Base-by-base conservation (phyloP, 2,113 vertebrate species). In the Chloebia gouldiae region DNA sequence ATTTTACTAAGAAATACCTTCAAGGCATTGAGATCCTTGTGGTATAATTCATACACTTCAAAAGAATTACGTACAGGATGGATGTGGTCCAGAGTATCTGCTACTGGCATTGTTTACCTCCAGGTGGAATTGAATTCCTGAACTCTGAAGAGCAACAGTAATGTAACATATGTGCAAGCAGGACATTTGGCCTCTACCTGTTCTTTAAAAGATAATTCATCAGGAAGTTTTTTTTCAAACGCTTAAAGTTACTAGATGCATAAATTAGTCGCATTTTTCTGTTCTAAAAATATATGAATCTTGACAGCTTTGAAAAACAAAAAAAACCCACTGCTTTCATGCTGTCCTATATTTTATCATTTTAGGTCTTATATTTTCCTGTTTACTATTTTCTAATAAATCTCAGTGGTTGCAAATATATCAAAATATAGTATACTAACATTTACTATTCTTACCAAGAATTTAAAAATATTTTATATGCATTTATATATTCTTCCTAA, bases 121-220 rank as follows among this genome's bases (percentile, higher is more conserved):
- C 64, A 86, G 69, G 78, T 90, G 84, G 73, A 91, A 96, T 54
- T 84, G 30, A 95, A 95, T 97, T 95, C 90, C 92, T 90, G 51
- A 86, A 80, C 73, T 90, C 66, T 75, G n/a, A 92, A 71, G 40
- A 92, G 49, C 60, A 91, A 44, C 17, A 42, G 30, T 42, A 93
- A 73, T 50, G 42, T 30, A 92, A 85, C 21, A 82, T 68, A 87
- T 28, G 45, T 88, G 51, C 78, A 91, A 94, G 81, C 51, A 87
- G 78, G 73, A 82, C 56, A 87, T 88, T 88, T 89, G 47, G 89
- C 44, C 61, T 73, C 54, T 93, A 86, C 61, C 70, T 90, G 40
- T 63, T 63, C 68, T 70, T 84, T 73, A 88, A 73, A 76, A 49
- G 21, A 66, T 45, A 87, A 88, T 72, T 77, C 10, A 49, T 59